phyloP scores from a whole-genome alignment of 2,888 invertebrate genomes.

The Drosophila rellima region DNA sequence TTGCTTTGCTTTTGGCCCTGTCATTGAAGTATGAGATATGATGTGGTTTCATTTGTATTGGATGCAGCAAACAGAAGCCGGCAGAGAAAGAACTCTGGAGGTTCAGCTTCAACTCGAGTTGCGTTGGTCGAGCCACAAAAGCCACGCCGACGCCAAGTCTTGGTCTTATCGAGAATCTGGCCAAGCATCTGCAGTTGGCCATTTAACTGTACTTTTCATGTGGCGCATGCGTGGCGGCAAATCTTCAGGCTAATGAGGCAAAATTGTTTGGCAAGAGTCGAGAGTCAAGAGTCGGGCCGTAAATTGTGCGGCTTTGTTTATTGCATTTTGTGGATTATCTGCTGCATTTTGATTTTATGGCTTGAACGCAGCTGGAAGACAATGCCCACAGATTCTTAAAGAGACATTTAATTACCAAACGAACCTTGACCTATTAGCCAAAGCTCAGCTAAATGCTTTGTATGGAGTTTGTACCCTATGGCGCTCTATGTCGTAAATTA shows the following conservation, averaged over 20 bases:
- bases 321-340: conserved; percentile 37
- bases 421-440: conserved; percentile 74
- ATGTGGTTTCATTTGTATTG: conserved; percentile 51
- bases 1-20: conserved; percentile 33
- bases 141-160: conserved; percentile 27
- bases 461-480: conserved; percentile 58
- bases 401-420: conserved; percentile 34
- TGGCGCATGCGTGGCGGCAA: conserved; percentile 56
- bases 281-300: conserved; percentile 7
- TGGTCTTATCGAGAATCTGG: conserved; percentile 51
- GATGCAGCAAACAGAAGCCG: conserved; percentile 50
- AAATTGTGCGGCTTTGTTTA: conserved; percentile 36
- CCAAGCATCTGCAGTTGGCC: conserved; percentile 42
- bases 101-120: conserved; percentile 20
- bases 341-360: conserved; percentile 23
- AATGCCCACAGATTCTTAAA: conserved; percentile 39
- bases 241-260: conserved; percentile 52
- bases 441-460: conserved; percentile 63
- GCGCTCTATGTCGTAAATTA: conserved; percentile 67
- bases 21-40: conserved; percentile 14
- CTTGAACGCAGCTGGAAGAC: conserved; percentile 6
- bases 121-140: conserved; percentile 6
- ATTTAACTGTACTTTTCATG: conserved; percentile 66
- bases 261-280: conserved; percentile 47
- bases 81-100: conserved; percentile 2